Percentiles rank a stretch among this genome's conserved stretches.
Evolutionary conservation across 1,140 invertebrate species (phyloP).

Genomic region (Dysdera silvatica): DNA sequence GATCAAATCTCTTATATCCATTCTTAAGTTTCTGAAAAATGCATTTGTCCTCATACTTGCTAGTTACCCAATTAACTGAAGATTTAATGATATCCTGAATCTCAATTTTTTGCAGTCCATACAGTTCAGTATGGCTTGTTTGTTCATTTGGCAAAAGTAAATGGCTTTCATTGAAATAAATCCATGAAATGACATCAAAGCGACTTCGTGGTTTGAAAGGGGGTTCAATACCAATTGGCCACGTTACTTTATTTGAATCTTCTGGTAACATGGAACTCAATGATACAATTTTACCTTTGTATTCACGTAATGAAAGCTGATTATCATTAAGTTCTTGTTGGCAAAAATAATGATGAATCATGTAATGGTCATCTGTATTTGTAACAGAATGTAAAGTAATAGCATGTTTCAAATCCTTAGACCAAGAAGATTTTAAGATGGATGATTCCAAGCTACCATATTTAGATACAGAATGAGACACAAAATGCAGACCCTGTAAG

Average conservation of each 20-base stretch:
- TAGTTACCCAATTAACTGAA: conserved; percentile 22
- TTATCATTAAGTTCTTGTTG: conserved; percentile 26
- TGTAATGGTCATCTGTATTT: conserved; percentile 13
- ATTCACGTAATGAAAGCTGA: conserved; percentile 20
- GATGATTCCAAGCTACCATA: conserved; percentile 21
- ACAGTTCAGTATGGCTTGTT: conserved; percentile 37
- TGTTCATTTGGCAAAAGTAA: conserved; percentile 52
- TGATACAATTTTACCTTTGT: conserved; percentile 41
- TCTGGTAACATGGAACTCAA: conserved; percentile 43
- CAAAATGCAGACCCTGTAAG: conserved; percentile 11
- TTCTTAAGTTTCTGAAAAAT: conserved; percentile 53
- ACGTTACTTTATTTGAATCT: conserved; percentile 45
- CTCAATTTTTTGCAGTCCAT: conserved; percentile 41
- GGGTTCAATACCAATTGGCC: conserved; percentile 71
- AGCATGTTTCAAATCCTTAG: conserved; percentile 25
- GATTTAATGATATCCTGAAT: conserved; percentile 38
- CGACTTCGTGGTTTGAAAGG: conserved; percentile 59
- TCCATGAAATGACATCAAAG: conserved; percentile 78
- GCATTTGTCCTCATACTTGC: conserved; percentile 50
- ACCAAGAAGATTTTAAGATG: conserved; percentile 23
- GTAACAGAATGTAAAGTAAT: conserved; percentile 2
- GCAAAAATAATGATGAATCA: conserved; percentile 26
- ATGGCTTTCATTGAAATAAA: conserved; percentile 74
- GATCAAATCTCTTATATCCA: conserved; percentile 80
- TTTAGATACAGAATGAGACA: conserved; percentile 20